Base-by-base conservation (phyloP, 2,888 invertebrate genomes). In the Apamea crenata region DNA sequence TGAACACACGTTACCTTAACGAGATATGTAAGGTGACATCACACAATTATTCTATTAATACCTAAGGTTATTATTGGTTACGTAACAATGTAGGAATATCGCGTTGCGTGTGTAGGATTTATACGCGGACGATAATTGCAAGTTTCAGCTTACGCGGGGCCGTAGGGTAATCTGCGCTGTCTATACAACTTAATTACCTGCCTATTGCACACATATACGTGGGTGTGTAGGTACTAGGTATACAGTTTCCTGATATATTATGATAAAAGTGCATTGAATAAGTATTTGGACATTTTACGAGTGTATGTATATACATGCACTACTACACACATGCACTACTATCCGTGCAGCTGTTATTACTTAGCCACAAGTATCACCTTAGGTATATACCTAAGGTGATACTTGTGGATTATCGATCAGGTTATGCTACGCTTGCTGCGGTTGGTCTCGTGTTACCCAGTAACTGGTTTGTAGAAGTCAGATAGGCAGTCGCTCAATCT, bases 101-200 rank as follows among this genome's bases (percentile, higher is more conserved):
- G 29, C 63, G 72, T 82, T 74, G 18, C 63, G 44, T 36, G n/a
- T 67, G 53, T 80, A n/a, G 73, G 75, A 78, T 78, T 78, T 87
- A 72, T 50, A 72, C 67, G 5, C 53, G 53, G 65, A 69, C 53
- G 84, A 77, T 85, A 79, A 85, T 85, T 83, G 84, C 84, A 74
- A 74, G 87, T 77, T 63, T 80, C 87, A 79, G 76, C 68, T 87
- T 77, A 87, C 76, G 16, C 21, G 56, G 47, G 32, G n/a, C 71
- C 50, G 68, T 47, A 74, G 71, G 84, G 72, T 83, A 66, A 84
- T 83, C 85, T 72, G 71, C 50, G 71, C 50, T 83, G 76, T 29
- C 53, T 83, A 83, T 74, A 83, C 70, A 77, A 75, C 40, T 77
- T 72, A 85, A 85, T 85, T 72, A 80, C 61, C 61, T 72, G 40